A percentile compares a stretch with the other conserved stretches of the same genome.
These are phyloP conservation scores for Cricetomys ansorgei DNA, from an alignment of 2,113 vertebrate species.

Conservation along the genomic window DNA sequence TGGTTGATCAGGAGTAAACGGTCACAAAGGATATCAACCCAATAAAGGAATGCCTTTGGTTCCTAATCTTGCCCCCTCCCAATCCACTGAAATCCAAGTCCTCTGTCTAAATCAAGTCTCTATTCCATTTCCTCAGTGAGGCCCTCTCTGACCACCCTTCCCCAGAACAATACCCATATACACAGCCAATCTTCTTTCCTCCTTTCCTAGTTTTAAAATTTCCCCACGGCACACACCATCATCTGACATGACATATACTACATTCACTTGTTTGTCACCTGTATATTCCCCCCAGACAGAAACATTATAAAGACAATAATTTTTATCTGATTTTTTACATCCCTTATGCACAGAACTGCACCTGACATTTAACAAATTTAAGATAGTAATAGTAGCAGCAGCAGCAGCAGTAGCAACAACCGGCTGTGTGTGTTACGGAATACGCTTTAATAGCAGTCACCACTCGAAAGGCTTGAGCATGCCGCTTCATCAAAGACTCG, in stretches of 20 bases:
- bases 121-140: not conserved
- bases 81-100: not conserved
- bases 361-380: not conserved
- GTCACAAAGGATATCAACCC: conserved; percentile 11
- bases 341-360: not conserved
- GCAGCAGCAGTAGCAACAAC: not conserved
- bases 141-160: not conserved
- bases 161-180: not conserved
- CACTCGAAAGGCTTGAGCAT: not conserved
- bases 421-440: not conserved
- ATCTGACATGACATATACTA: not conserved
- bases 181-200: not conserved
- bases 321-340: conserved; percentile 31
- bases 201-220: not conserved
- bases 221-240: not conserved
- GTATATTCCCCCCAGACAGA: not conserved
- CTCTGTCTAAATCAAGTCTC: not conserved
- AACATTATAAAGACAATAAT: not conserved
- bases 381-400: not conserved
- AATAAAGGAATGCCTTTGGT: conserved; percentile 2
- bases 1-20: not conserved
- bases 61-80: not conserved
- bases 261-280: not conserved
- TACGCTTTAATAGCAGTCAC: not conserved
- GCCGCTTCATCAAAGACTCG: not conserved